Evolutionary conservation across 2,113 vertebrate genomes (phyloP).

Genomic region (Chionodraco myersi): DNA sequence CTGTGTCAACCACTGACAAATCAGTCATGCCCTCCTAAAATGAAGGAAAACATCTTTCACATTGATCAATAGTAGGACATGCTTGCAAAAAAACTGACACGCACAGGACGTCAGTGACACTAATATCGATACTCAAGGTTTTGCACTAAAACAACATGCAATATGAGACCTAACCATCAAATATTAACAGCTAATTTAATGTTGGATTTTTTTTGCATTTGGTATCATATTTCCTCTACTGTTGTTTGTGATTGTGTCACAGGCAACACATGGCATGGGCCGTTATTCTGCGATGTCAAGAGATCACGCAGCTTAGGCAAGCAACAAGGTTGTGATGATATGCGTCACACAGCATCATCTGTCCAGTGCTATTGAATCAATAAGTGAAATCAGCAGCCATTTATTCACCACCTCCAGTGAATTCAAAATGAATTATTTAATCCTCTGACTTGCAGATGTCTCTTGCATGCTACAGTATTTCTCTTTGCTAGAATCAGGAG

Average conservation of each 20-base stretch:
- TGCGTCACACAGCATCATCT: conserved; percentile 28
- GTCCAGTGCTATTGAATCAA: conserved; percentile 23
- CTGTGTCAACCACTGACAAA: conserved; percentile 63
- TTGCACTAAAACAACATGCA: not conserved
- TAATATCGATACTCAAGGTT: conserved; percentile 19
- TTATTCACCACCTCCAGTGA: not conserved
- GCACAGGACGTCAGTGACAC: conserved; percentile 36
- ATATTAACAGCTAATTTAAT: conserved; percentile 1
- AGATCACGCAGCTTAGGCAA: conserved; percentile 47
- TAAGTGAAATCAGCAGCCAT: conserved; percentile 10
- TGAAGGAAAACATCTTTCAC: conserved; percentile 39
- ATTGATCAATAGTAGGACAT: conserved; percentile 57
- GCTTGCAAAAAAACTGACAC: conserved; percentile 29
- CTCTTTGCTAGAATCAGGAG: not conserved
- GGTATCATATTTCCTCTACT: not conserved
- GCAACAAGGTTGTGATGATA: conserved; percentile 32
- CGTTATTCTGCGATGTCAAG: conserved; percentile 36
- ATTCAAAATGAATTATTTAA: conserved; percentile 4
- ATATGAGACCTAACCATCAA: not conserved
- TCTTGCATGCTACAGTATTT: not conserved
- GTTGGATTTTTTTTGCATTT: conserved; percentile 18
- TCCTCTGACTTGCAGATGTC: conserved; percentile 15
- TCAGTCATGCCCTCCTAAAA: conserved; percentile 58
- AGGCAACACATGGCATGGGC: conserved; percentile 12
- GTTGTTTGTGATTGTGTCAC: conserved; percentile 2